Conservation (phyloP, 2,113 vertebrate genomes). For the Neodontobutis hainanensis region DNA sequence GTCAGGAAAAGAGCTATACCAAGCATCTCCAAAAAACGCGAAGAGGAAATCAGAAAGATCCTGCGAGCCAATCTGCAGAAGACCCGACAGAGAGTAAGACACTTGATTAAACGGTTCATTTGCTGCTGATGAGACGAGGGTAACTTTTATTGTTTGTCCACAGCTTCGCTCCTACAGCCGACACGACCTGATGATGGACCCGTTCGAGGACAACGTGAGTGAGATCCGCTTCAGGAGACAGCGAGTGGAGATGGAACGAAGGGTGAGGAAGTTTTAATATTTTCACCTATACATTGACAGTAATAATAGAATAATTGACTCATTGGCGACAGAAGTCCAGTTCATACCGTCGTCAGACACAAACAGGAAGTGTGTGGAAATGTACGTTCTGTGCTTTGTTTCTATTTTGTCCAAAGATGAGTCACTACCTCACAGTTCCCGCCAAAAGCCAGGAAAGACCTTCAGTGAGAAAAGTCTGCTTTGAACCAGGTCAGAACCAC, state of each 20-base stretch:
- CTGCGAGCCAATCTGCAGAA: slow-evolving; percentile 90
- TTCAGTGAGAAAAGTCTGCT: slow-evolving; percentile 83
- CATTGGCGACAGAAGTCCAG: too few species aligned
- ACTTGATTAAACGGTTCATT: background rate
- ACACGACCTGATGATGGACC: slow-evolving; percentile 88
- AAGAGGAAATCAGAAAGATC: slow-evolving; percentile 91
- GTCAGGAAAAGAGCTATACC: slow-evolving; percentile 74
- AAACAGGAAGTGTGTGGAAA: background rate
- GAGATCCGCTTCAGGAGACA: slow-evolving; percentile 87
- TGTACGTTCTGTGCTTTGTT: background rate
- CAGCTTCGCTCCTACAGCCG: slow-evolving; percentile 94
- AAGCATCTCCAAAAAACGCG: slow-evolving; percentile 86
- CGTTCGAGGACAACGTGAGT: slow-evolving; percentile 88
- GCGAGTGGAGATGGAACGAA: slow-evolving; percentile 59
- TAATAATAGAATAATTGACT: too few species aligned
- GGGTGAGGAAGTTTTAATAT: background rate
- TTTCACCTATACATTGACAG: too few species aligned
- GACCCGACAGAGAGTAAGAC: slow-evolving; percentile 87
- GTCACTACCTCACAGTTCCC: slow-evolving; percentile 90
- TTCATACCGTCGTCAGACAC: too few species aligned
- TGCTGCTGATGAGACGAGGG: background rate
- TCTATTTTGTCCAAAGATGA: slow-evolving; percentile 70
- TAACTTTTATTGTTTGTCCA: background rate
- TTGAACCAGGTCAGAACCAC: slow-evolving; percentile 83
- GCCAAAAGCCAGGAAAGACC: slow-evolving; percentile 83